These are phyloP conservation scores for Erebia palarica DNA, from an alignment of 2,888 invertebrate genomes.

Conservation along the genomic window DNA sequence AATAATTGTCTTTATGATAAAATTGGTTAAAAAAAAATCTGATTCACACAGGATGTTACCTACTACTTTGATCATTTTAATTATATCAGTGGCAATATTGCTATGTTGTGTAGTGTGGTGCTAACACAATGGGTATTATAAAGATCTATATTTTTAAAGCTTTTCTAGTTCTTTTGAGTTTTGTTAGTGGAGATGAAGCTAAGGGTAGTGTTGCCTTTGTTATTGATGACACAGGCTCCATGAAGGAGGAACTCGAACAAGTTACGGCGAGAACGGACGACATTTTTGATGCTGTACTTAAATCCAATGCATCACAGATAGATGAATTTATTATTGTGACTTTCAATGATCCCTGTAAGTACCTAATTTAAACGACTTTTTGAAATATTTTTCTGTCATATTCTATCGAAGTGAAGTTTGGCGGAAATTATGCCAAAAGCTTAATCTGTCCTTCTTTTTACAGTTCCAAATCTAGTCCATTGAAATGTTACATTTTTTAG, in stretches of 20 bases:
- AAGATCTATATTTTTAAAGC: not conserved
- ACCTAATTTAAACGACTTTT: not conserved
- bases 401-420: not conserved
- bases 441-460: not conserved
- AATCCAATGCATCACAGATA: slow-evolving; percentile 54
- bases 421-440: too few species aligned
- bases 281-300: slow-evolving; percentile 59
- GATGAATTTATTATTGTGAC: slow-evolving; percentile 64
- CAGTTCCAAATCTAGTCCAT: too few species aligned
- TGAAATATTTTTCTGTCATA: not conserved
- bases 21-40: not conserved
- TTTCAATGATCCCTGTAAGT: slow-evolving; percentile 66
- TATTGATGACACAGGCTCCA: slow-evolving; percentile 64
- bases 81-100: not conserved
- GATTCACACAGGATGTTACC: not conserved
- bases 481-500: too few species aligned
- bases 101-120: not conserved
- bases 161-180: not conserved
- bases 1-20: not conserved
- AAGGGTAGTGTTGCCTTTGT: slow-evolving; percentile 63
- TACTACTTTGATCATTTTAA: not conserved
- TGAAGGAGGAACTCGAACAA: slow-evolving; percentile 56
- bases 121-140: not conserved
- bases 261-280: slow-evolving; percentile 51
- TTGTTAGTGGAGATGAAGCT: not conserved